Percentiles rank a stretch among this genome's conserved stretches.
Evolutionary conservation across 1,140 invertebrate species (phyloP).

Genomic region (Yoshiicerus persimilis): DNA sequence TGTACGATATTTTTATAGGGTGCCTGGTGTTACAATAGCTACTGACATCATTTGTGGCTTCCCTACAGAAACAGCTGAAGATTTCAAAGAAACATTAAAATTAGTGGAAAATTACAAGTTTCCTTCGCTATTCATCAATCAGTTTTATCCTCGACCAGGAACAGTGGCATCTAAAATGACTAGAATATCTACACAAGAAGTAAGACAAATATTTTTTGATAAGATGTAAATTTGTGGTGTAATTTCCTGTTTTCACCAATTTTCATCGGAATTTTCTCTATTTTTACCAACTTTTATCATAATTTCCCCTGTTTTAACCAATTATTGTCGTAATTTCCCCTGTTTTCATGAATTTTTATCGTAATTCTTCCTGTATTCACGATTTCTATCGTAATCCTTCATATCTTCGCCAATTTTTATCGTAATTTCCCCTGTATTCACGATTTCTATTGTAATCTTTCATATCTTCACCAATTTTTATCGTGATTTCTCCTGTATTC

Average conservation of each 20-base stretch:
- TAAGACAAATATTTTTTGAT: not conserved
- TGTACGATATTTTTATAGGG: not conserved
- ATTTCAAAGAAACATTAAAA: constrained; percentile 86
- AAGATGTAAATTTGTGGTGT: not conserved
- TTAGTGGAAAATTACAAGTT: constrained; percentile 88
- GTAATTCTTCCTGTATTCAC: too few species aligned
- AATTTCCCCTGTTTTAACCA: not conserved
- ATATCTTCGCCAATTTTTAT: too few species aligned
- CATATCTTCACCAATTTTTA: too few species aligned
- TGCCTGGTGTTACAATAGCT: constrained; percentile 83
- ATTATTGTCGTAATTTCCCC: too few species aligned
- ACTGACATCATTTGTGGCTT: constrained; percentile 99
- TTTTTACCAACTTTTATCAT: too few species aligned
- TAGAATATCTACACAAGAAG: constrained; percentile 70
- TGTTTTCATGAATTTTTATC: too few species aligned
- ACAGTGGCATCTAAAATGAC: constrained; percentile 91
- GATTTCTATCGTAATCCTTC: too few species aligned
- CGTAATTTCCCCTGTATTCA: too few species aligned
- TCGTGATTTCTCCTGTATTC: too few species aligned
- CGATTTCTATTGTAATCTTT: too few species aligned
- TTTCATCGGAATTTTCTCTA: too few species aligned
- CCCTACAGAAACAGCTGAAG: constrained; percentile 88
- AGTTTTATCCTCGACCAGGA: constrained; percentile 93
- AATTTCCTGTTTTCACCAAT: not conserved
- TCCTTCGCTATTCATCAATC: constrained; percentile 94